Conservation (phyloP, 2,113 vertebrate species). For the Sceloporus undulatus region DNA sequence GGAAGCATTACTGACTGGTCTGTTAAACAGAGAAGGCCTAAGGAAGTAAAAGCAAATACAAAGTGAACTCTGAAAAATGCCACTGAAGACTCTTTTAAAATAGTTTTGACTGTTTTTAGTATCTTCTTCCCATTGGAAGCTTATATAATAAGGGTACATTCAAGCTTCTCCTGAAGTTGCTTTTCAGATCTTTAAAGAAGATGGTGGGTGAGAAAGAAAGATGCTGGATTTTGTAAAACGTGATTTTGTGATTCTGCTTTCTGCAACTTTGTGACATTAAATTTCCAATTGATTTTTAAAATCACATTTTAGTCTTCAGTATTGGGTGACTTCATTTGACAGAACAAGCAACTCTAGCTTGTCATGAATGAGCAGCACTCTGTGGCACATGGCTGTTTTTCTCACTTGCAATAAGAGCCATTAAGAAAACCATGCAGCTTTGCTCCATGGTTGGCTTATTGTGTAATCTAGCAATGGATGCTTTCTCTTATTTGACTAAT, state of each 20-base stretch:
- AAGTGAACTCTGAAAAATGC: too few species aligned
- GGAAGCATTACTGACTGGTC: background rate
- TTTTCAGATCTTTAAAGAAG: constrained; percentile 4
- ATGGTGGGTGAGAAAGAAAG: background rate
- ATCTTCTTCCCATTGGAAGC: background rate
- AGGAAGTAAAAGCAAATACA: background rate
- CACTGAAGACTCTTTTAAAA: background rate
- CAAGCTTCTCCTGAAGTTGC: constrained; percentile 1
- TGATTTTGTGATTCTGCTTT: background rate
- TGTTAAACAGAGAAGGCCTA: background rate
- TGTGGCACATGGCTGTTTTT: too few species aligned
- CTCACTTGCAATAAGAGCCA: too few species aligned
- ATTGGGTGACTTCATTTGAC: too few species aligned
- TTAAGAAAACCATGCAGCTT: too few species aligned
- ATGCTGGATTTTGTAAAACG: background rate
- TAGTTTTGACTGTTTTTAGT: background rate
- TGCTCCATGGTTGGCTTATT: too few species aligned
- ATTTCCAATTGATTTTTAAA: background rate
- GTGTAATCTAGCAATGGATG: background rate
- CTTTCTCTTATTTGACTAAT: background rate
- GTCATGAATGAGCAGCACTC: too few species aligned
- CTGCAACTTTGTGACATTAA: background rate
- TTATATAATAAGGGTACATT: background rate
- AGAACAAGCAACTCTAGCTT: too few species aligned
- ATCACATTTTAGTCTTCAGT: too few species aligned